phyloP scores from a whole-genome alignment of 2,797 vertebrate species.

The Lacerta bilineata region DNA sequence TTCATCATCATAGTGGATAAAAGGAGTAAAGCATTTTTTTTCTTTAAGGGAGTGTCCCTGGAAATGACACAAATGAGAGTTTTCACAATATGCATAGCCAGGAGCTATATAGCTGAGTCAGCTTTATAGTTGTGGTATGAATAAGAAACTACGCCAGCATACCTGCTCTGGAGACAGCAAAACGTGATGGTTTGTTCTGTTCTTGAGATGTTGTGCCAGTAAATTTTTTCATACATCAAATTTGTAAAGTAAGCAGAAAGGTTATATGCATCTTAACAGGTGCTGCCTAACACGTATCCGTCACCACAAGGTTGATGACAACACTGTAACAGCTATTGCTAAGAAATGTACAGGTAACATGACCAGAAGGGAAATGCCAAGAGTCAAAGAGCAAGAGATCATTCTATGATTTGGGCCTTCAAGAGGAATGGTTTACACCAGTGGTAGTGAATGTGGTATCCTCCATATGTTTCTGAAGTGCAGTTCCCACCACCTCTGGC shows the following conservation, averaged over 20 bases:
- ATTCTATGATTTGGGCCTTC: not conserved
- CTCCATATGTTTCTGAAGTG: too few species aligned
- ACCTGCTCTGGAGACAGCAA: not conserved
- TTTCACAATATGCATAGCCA: conserved; percentile 4
- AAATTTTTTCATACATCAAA: not conserved
- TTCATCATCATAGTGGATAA: not conserved
- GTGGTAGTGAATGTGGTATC: too few species aligned
- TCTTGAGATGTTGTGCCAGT: not conserved
- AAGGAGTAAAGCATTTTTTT: conserved; percentile 17
- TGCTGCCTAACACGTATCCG: not conserved
- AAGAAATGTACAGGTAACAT: not conserved
- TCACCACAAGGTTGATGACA: not conserved
- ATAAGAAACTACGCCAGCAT: conserved; percentile 5
- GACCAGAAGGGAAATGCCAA: not conserved
- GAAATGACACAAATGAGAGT: not conserved
- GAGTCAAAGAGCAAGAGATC: not conserved
- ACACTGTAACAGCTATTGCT: not conserved
- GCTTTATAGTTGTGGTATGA: conserved; percentile 18
- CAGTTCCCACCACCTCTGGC: too few species aligned
- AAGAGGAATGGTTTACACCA: not conserved
- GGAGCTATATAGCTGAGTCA: conserved; percentile 35
- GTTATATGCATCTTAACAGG: not conserved
- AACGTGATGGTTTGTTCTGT: not conserved
- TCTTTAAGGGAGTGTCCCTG: not conserved
- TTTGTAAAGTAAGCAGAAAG: not conserved